Percentiles rank a stretch among this genome's conserved stretches.
These are phyloP conservation scores for Zeugodacus cucurbitae DNA, from an alignment of 1,140 invertebrate genomes.

Conservation along the genomic window DNA sequence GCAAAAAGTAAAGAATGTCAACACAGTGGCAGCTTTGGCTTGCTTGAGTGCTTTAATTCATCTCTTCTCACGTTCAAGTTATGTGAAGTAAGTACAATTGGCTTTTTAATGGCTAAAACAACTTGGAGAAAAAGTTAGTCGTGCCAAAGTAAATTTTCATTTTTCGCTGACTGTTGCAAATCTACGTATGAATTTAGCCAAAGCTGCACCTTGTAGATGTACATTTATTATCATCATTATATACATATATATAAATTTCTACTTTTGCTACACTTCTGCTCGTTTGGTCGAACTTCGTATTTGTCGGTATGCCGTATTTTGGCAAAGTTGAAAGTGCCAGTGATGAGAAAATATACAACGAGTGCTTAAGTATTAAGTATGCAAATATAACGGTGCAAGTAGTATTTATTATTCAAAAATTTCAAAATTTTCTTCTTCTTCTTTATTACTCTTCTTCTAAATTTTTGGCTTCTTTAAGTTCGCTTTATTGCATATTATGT, in stretches of 20 bases:
- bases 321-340: not conserved
- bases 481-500: not conserved
- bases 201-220: not conserved
- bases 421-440: not conserved
- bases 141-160: not conserved
- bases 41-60: slow-evolving; percentile 28
- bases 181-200: not conserved
- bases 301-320: not conserved
- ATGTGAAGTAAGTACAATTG: slow-evolving; percentile 33
- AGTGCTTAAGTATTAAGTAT: not conserved
- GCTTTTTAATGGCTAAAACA: slow-evolving; percentile 26
- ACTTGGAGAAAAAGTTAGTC: slow-evolving; percentile 14
- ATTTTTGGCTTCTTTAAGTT: not conserved
- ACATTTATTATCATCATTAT: not conserved
- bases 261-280: not conserved
- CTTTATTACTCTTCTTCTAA: not conserved
- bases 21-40: slow-evolving; percentile 1
- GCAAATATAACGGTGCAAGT: not conserved
- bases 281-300: too few relatives aligned
- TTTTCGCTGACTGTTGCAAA: not conserved
- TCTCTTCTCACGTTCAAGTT: slow-evolving; percentile 22
- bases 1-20: not conserved
- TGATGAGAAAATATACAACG: not conserved
- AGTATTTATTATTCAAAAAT: not conserved
- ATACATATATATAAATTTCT: not conserved